Conservation (phyloP, 30 jellyfish, hydroid and myxozoan genomes). For the Chironex yamaguchii region DNA sequence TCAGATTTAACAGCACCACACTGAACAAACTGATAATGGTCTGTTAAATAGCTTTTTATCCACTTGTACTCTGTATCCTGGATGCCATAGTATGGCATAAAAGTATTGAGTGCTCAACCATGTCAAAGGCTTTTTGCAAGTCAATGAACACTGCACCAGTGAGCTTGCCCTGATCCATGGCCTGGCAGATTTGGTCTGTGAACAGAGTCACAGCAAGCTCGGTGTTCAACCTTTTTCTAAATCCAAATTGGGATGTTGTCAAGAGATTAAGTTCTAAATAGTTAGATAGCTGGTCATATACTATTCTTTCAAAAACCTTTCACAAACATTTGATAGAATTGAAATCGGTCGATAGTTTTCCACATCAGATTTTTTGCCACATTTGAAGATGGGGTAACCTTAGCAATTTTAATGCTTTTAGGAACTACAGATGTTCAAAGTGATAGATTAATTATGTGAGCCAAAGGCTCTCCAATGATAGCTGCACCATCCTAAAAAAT, state of each 20-base stretch:
- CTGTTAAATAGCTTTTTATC: slow-evolving; percentile 26
- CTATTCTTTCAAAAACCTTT: slow-evolving; percentile 48
- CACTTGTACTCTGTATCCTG: too few species aligned
- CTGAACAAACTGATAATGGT: slow-evolving; percentile 42
- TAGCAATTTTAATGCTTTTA: slow-evolving; percentile 37
- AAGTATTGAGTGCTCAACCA: slow-evolving; percentile 63
- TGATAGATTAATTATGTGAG: too few species aligned
- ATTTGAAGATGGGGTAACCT: slow-evolving; percentile 60
- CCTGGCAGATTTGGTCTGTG: slow-evolving; percentile 54
- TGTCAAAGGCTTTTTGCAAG: slow-evolving; percentile 68
- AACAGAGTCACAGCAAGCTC: slow-evolving; percentile 24
- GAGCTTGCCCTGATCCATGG: slow-evolving; percentile 60
- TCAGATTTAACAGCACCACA: slow-evolving; percentile 30
- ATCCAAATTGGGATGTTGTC: slow-evolving; percentile 61
- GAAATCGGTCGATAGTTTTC: slow-evolving; percentile 63
- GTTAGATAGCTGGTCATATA: slow-evolving; percentile 42
- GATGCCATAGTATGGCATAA: slow-evolving; percentile 57
- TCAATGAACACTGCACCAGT: slow-evolving; percentile 64
- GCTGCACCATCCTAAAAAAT: too few species aligned
- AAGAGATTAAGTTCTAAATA: slow-evolving; percentile 32
- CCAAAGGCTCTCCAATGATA: too few species aligned
- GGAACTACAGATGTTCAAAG: too few species aligned
- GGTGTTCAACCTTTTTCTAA: slow-evolving; percentile 60
- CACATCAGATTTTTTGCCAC: slow-evolving; percentile 6
- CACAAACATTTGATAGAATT: slow-evolving; percentile 56